These are phyloP conservation scores for Amphimedon queenslandica DNA, from an alignment of 37 sponge, comb jelly and placozoan species.

Conservation along the genomic window DNA sequence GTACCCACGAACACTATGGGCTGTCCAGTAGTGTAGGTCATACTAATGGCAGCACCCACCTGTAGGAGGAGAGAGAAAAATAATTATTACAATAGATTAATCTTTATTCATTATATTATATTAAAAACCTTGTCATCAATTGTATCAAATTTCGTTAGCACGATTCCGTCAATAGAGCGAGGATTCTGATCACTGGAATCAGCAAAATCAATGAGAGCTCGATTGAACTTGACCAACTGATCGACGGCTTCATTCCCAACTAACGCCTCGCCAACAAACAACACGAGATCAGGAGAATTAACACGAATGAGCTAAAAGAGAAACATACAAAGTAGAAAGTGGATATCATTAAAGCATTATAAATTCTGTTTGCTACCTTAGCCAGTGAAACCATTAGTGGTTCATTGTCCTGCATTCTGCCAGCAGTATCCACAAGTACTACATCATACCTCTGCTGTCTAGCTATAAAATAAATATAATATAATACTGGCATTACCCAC, in stretches of 20 bases:
- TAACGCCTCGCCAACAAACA: slow-evolving; percentile 97
- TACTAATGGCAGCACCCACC: slow-evolving; percentile 97
- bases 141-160: slow-evolving; percentile 98
- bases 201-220: slow-evolving; percentile 78
- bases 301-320: slow-evolving; percentile 69
- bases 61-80: slow-evolving; percentile 15
- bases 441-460: slow-evolving; percentile 78
- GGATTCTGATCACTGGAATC: slow-evolving; percentile 36
- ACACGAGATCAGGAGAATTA: slow-evolving; percentile 85
- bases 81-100: background rate
- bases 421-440: slow-evolving; percentile 95
- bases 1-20: slow-evolving; percentile 97
- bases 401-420: slow-evolving; percentile 97
- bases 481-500: background rate
- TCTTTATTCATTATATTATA: background rate
- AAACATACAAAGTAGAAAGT: background rate
- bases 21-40: slow-evolving; percentile 96
- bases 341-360: background rate
- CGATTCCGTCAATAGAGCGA: slow-evolving; percentile 85
- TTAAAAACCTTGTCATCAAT: slow-evolving; percentile 89
- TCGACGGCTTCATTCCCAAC: slow-evolving; percentile 98
- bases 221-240: slow-evolving; percentile 93
- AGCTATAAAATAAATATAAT: slow-evolving; percentile 19
- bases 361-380: slow-evolving; percentile 44
- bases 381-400: slow-evolving; percentile 96